Conservation (phyloP, 2,113 vertebrate species). For the Copsychus sechellarum region DNA sequence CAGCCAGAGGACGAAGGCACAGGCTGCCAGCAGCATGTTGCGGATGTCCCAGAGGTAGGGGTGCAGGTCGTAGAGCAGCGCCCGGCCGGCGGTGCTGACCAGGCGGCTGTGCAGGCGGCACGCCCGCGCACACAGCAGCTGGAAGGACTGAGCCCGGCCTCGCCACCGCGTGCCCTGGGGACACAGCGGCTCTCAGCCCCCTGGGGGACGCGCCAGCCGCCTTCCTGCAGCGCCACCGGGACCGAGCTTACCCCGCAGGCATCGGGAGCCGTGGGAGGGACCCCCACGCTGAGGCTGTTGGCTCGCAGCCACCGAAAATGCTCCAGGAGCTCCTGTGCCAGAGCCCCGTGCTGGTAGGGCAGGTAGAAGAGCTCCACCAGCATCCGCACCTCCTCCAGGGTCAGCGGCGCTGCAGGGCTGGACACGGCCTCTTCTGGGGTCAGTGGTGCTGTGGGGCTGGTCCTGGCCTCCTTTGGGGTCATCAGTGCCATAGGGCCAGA, state of each 20-base stretch:
- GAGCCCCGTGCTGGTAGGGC: slow-evolving; percentile 75
- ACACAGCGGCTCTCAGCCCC: rapidly evolving
- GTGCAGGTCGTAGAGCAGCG: slow-evolving; percentile 85
- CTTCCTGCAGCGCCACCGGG: rapidly evolving
- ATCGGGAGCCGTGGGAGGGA: rapidly evolving
- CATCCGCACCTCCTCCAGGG: slow-evolving; percentile 76
- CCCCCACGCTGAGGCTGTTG: slow-evolving; percentile 39
- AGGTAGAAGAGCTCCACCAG: slow-evolving; percentile 85
- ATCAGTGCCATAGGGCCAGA: rapidly evolving
- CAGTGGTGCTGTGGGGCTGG: rapidly evolving
- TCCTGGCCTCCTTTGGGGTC: not conserved
- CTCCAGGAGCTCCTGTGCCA: slow-evolving; percentile 78
- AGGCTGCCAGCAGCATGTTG: slow-evolving; percentile 80
- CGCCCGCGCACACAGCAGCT: slow-evolving; percentile 72
- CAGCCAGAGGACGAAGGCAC: slow-evolving; percentile 84
- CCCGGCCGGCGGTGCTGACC: slow-evolving; percentile 73
- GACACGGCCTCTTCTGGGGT: not conserved
- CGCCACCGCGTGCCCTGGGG: slow-evolving; percentile 71
- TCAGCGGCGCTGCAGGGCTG: slow-evolving; percentile 10
- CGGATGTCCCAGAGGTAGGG: slow-evolving; percentile 88
- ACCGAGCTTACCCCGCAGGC: not conserved
- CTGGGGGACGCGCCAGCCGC: rapidly evolving
- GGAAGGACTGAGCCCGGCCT: slow-evolving; percentile 70
- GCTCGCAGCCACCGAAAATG: slow-evolving; percentile 81
- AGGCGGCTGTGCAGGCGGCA: slow-evolving; percentile 80